phyloP scores from a whole-genome alignment of 37 sponge, comb jelly and placozoan genomes.

The Halichondria panicea region DNA sequence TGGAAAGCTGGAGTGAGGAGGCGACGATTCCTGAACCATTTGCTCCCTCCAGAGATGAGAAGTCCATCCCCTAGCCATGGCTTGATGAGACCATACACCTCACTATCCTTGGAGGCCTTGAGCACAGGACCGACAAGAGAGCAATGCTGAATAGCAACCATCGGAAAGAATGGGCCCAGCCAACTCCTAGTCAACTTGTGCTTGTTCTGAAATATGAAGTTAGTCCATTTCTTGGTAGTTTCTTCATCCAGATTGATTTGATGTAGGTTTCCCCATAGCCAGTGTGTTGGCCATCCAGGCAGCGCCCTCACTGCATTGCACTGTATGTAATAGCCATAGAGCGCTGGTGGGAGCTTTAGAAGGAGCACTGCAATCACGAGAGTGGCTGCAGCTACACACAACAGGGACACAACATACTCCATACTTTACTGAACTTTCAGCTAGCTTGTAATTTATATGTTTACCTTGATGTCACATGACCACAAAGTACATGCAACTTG shows the following conservation, averaged over 20 bases:
- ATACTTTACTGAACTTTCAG: no score
- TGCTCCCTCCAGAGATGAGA: constrained; percentile 61
- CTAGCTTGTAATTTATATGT: no score
- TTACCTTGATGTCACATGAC: no score
- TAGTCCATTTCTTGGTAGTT: background rate
- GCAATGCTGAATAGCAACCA: constrained; percentile 11
- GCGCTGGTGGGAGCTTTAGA: background rate
- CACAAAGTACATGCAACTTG: no score
- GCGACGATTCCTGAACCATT: constrained; percentile 70
- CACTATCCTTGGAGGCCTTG: no score
- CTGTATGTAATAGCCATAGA: background rate
- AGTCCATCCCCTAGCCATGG: constrained; percentile 82
- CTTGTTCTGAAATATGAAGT: background rate
- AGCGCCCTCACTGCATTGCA: constrained; percentile 12
- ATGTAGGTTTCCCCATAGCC: constrained; percentile 20
- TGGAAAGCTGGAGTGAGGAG: constrained; percentile 91
- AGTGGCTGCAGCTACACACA: no score
- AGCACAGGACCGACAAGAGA: constrained; percentile 5
- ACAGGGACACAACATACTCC: no score
- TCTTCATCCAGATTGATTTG: background rate
- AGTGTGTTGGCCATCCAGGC: constrained; percentile 19
- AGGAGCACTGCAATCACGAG: background rate
- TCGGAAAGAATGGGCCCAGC: constrained; percentile 26
- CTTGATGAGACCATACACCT: no score
- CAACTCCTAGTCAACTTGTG: constrained; percentile 16